Conservation (phyloP, 2,113 vertebrate genomes). For the Vidua macroura region DNA sequence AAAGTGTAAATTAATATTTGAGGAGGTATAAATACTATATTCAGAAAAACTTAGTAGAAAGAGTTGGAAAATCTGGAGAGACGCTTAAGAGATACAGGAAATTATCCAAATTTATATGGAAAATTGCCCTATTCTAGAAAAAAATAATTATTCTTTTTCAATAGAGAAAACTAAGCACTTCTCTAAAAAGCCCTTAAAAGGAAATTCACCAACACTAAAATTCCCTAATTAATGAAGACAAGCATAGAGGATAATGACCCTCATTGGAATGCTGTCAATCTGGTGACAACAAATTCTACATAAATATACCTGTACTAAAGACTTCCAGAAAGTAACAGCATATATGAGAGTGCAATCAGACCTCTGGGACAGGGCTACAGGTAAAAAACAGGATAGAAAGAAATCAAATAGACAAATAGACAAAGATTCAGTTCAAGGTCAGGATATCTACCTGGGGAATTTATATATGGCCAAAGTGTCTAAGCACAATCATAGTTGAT, state of each 20-base stretch:
- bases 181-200: neutral
- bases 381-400: neutral
- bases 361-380: neutral
- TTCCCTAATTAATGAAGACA: neutral
- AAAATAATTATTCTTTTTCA: neutral
- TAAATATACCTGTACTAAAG: neutral
- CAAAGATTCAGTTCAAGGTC: neutral
- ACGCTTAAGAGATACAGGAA: neutral
- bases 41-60: neutral
- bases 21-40: neutral
- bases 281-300: neutral
- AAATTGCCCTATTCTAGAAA: neutral
- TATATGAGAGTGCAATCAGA: neutral
- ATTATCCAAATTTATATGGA: neutral
- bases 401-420: neutral
- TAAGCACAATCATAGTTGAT: neutral
- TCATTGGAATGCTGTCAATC: neutral
- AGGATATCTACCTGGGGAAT: neutral
- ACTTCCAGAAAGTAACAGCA: neutral
- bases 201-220: neutral
- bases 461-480: neutral
- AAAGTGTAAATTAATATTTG: neutral
- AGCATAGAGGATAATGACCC: neutral
- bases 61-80: neutral
- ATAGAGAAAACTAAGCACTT: neutral